Evolutionary conservation across 2,888 invertebrate species (phyloP).

Genomic region (Troglohyphantes excavatus): DNA sequence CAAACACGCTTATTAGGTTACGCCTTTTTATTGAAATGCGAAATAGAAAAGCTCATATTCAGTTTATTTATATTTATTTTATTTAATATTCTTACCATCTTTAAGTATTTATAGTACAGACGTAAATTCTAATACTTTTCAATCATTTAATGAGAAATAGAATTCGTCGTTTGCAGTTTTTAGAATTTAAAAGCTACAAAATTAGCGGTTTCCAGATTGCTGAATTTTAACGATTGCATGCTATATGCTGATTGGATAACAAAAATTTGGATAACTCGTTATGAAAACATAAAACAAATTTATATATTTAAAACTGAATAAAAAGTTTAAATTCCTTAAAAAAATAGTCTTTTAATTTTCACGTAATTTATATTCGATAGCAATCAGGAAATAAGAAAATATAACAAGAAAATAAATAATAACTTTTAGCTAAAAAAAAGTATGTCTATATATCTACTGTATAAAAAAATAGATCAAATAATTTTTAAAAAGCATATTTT

Average conservation of each 20-base stretch:
- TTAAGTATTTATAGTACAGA: not conserved
- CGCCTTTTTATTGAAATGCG: not conserved
- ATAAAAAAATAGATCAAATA: too few relatives aligned
- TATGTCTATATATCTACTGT: too few relatives aligned
- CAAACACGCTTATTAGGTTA: not conserved
- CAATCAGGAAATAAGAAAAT: too few relatives aligned
- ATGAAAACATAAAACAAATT: not conserved
- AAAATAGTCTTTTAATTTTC: not conserved
- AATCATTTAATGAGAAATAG: not conserved
- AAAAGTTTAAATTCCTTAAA: not conserved
- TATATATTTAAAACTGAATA: not conserved
- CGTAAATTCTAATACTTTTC: not conserved
- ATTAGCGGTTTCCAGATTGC: not conserved
- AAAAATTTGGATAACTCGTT: not conserved
- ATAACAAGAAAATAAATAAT: too few relatives aligned
- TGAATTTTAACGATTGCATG: slow-evolving; percentile 38
- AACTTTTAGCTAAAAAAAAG: too few relatives aligned
- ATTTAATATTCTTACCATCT: not conserved
- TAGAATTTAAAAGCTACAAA: slow-evolving; percentile 4
- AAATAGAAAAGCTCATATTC: not conserved
- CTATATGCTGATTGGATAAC: slow-evolving; percentile 37
- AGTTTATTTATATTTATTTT: not conserved
- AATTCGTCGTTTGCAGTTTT: not conserved
- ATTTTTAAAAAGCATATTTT: too few relatives aligned
- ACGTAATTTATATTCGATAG: too few relatives aligned